Conservation (phyloP, 2,797 vertebrate species). For the Eurystomus glaucurus region DNA sequence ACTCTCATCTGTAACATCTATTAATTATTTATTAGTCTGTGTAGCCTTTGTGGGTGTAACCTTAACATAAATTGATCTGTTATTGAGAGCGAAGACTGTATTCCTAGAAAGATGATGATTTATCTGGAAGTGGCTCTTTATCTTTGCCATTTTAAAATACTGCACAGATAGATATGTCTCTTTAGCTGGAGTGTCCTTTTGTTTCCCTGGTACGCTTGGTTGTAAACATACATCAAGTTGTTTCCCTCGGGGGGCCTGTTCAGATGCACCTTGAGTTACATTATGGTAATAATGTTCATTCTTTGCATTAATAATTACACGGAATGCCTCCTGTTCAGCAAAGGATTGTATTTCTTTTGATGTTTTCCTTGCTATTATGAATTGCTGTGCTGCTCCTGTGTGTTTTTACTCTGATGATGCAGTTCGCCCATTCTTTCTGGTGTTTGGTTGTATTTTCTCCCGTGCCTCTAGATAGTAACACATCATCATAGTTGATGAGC, state of each 20-base stretch:
- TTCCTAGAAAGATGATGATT: not conserved
- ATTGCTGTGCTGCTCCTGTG: not conserved
- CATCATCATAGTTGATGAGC: not conserved
- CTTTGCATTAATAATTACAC: slow-evolving; percentile 25
- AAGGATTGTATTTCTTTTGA: not conserved
- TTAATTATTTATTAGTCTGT: not conserved
- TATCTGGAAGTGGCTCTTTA: not conserved
- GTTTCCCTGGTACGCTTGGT: not conserved
- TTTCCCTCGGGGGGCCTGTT: not conserved
- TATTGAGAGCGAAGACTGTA: not conserved
- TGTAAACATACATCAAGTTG: slow-evolving; percentile 7
- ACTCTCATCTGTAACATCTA: not conserved
- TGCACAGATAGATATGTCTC: not conserved
- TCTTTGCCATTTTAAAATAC: not conserved
- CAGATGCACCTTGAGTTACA: not conserved
- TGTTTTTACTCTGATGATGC: not conserved
- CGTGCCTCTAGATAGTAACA: not conserved
- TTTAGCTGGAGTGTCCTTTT: slow-evolving; percentile 4
- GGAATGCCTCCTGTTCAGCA: not conserved
- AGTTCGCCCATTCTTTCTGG: not conserved
- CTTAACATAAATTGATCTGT: not conserved
- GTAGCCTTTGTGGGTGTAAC: not conserved
- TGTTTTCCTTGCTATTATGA: not conserved
- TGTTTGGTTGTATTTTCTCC: not conserved
- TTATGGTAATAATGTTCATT: slow-evolving; percentile 34